Evolutionary conservation across 1,140 invertebrate species (phyloP), one percentile per base, ranked within the genome.

Genomic region (Danaus melanippus): DNA sequence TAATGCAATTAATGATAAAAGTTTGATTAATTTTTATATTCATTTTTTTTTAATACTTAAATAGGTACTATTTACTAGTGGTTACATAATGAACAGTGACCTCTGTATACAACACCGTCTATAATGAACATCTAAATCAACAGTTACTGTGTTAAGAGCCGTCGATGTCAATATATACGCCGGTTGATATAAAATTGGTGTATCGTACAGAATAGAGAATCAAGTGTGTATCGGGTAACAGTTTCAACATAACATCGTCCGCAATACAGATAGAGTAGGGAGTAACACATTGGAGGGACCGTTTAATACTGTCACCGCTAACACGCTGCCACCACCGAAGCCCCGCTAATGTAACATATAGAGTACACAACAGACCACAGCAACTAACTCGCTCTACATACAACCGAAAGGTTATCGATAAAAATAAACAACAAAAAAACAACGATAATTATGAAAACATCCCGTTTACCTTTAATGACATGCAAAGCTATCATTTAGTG

Each of bases 401-500:
- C 15, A 15, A 15, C 15, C 15, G 3, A 3, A 41, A 51, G 44
- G 55, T 58, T 58, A 58, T 61, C 54, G 46, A 56, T 71, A 71
- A 79, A 71, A 68, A 79, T 77, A 79, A 78, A 78, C 76, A 74
- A 83, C 75, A 81, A 1, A 15, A 15, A 15, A 15, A 15, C 1
- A 15, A 15, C 15, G 15, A 15, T 15, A 15, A 15, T 15, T 15
- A 15, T 15, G 15, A 15, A 15, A 83, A 76, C 73, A 71, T 79
- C 71, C 69, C 70, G 74, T 73, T 83, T 76, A 82, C 76, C 79
- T 84, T 83, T 79, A 84, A 81, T 84, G 71, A 80, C 79, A 86
- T 86, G 78, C 79, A 81, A 84, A 82, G 79, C 76, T 82, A 84
- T 83, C 79, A 82, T 86, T 84, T 84, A 86, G 75, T 75, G 71